Evolutionary conservation across 2,888 invertebrate species (phyloP).

Genomic region (Petrolisthes manimaculis): DNA sequence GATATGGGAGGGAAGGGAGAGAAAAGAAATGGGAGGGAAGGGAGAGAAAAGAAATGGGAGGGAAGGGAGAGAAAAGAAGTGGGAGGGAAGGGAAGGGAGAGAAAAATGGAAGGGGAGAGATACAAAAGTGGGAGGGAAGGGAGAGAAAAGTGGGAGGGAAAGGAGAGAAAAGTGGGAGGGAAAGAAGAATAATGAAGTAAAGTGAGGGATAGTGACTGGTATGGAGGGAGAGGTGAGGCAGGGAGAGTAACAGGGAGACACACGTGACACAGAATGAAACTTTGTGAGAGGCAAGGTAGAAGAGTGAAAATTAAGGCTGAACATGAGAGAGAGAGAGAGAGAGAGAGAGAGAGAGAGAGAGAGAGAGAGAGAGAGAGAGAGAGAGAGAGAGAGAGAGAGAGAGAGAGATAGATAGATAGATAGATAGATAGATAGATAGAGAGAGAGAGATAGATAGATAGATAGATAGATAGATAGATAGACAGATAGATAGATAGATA

Average conservation of each 20-base stretch:
- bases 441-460: neutral
- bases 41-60: neutral
- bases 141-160: neutral
- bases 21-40: neutral
- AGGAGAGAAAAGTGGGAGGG: neutral
- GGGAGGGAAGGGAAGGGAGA: neutral
- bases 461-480: neutral
- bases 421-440: neutral
- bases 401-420: conserved; percentile 4
- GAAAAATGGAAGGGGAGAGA: conserved; percentile 3
- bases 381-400: conserved; percentile 11
- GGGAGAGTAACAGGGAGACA: neutral
- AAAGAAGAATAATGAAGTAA: too few relatives aligned
- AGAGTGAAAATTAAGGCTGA: neutral
- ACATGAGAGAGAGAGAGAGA: neutral
- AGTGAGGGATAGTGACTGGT: neutral
- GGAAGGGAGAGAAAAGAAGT: neutral
- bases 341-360: neutral
- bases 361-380: neutral
- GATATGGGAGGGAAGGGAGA: neutral
- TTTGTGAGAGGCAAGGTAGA: neutral
- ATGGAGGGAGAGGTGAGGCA: neutral
- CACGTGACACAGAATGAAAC: neutral
- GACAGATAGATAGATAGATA: neutral
- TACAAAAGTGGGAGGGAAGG: too few relatives aligned